Evolutionary conservation across 2,888 invertebrate species (phyloP).

Genomic region (Troilus luridus): DNA sequence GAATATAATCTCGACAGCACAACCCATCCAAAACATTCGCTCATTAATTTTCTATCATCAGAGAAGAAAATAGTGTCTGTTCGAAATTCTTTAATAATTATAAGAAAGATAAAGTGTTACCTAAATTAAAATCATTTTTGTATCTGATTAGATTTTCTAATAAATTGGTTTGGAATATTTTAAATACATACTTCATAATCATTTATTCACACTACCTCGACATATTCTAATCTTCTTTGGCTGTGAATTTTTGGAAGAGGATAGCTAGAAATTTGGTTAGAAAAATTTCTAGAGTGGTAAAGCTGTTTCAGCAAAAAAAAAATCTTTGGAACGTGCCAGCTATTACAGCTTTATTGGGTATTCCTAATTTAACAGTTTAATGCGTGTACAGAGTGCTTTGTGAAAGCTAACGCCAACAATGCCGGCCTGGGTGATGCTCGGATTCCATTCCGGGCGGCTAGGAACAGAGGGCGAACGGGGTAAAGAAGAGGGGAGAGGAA

Average conservation of each 20-base stretch:
- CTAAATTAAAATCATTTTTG: too few relatives aligned
- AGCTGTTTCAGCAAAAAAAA: not conserved
- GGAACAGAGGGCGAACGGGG: slow-evolving; percentile 16
- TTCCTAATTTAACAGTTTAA: slow-evolving; percentile 57
- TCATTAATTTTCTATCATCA: too few relatives aligned
- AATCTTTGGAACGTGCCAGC: slow-evolving; percentile 51
- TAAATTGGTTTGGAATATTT: too few relatives aligned
- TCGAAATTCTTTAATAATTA: too few relatives aligned
- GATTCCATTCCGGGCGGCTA: slow-evolving; percentile 15
- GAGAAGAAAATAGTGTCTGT: too few relatives aligned
- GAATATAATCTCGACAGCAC: too few relatives aligned
- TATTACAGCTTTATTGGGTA: slow-evolving; percentile 45
- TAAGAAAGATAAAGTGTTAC: too few relatives aligned
- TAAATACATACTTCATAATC: too few relatives aligned
- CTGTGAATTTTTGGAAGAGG: not conserved
- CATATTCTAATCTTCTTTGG: not conserved
- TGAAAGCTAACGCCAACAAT: slow-evolving; percentile 53
- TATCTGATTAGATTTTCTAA: too few relatives aligned
- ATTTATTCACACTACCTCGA: not conserved
- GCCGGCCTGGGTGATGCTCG: not conserved
- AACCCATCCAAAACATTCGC: too few relatives aligned
- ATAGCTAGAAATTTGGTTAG: not conserved
- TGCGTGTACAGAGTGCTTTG: slow-evolving; percentile 52
- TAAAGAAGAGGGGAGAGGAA: slow-evolving; percentile 45
- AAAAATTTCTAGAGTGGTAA: not conserved